Percentiles rank a stretch among this genome's conserved stretches.
phyloP scores from a whole-genome alignment of 2,113 vertebrate genomes.

The Cottus gobio region DNA sequence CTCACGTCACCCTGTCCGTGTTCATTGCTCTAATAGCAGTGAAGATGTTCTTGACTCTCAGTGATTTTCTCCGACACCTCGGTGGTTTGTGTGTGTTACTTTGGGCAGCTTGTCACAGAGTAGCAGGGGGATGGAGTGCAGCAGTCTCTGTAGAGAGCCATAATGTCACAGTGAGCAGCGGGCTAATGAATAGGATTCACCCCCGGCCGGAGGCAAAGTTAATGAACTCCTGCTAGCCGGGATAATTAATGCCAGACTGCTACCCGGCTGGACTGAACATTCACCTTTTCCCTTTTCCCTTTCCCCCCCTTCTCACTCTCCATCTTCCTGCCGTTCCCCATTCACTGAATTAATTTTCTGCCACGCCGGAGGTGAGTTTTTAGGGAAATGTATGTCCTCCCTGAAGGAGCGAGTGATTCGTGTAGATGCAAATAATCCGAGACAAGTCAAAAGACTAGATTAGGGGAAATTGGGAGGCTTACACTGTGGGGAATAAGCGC shows the following conservation, averaged over 20 bases:
- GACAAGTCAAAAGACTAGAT: conserved; percentile 41
- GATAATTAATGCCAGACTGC: conserved; percentile 78
- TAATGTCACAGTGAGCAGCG: conserved; percentile 63
- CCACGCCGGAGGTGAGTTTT: conserved; percentile 57
- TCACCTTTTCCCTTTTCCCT: conserved; percentile 22
- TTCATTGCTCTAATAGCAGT: neutral
- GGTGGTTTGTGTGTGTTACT: conserved; percentile 22
- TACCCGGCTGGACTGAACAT: conserved; percentile 51
- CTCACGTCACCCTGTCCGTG: neutral
- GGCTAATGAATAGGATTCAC: conserved; percentile 75
- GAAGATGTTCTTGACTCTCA: neutral
- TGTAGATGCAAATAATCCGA: conserved; percentile 45
- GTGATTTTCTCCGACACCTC: conserved; percentile 2
- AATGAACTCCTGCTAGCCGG: conserved; percentile 77
- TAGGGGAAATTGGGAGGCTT: conserved; percentile 28
- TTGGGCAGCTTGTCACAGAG: conserved; percentile 47
- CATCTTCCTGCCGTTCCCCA: conserved; percentile 43
- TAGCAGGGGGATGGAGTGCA: conserved; percentile 37
- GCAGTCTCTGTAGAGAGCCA: conserved; percentile 55
- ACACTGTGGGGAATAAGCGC: conserved; percentile 24
- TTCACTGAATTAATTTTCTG: conserved; percentile 57
- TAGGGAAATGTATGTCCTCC: conserved; percentile 33
- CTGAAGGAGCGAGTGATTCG: conserved; percentile 14
- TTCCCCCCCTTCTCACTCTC: conserved; percentile 1
- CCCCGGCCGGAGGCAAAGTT: conserved; percentile 67